Conservation (phyloP, 23 tunicate genomes). For the Halocynthia roretzi region DNA sequence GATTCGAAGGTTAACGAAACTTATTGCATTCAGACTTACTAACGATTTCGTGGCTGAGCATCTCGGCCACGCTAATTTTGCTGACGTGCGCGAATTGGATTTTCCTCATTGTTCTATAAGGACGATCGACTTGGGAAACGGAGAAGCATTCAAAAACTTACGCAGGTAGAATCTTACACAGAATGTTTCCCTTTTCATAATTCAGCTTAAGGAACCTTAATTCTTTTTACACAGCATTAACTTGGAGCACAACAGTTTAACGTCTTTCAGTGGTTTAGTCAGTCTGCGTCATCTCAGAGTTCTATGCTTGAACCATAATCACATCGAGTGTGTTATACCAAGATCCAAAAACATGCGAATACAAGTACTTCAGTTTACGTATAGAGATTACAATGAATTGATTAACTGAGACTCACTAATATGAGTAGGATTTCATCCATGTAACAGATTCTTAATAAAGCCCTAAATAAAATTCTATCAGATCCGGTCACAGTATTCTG, state of each 20-base stretch:
- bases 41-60: slow-evolving; percentile 92
- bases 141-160: slow-evolving; percentile 68
- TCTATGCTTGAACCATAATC: slow-evolving; percentile 86
- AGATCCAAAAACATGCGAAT: slow-evolving; percentile 46
- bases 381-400: no score
- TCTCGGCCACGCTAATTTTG: slow-evolving; percentile 76
- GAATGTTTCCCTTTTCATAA: not conserved
- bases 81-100: slow-evolving; percentile 77
- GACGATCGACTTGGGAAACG: slow-evolving; percentile 71
- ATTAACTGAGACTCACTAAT: no score
- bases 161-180: slow-evolving; percentile 37
- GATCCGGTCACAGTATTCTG: slow-evolving; percentile 90
- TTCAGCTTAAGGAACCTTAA: not conserved
- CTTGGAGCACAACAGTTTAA: slow-evolving; percentile 83
- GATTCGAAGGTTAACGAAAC: not conserved
- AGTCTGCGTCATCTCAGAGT: slow-evolving; percentile 68
- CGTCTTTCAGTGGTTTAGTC: slow-evolving; percentile 87
- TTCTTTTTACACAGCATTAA: slow-evolving; percentile 46
- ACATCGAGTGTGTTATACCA: slow-evolving; percentile 78
- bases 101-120: slow-evolving; percentile 73
- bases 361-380: slow-evolving; percentile 18
- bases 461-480: not conserved
- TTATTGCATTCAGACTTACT: slow-evolving; percentile 52
- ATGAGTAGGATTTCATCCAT: no score
- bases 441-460: no score